phyloP scores from a whole-genome alignment of 2,113 vertebrate species.

The Pandion haliaetus region DNA sequence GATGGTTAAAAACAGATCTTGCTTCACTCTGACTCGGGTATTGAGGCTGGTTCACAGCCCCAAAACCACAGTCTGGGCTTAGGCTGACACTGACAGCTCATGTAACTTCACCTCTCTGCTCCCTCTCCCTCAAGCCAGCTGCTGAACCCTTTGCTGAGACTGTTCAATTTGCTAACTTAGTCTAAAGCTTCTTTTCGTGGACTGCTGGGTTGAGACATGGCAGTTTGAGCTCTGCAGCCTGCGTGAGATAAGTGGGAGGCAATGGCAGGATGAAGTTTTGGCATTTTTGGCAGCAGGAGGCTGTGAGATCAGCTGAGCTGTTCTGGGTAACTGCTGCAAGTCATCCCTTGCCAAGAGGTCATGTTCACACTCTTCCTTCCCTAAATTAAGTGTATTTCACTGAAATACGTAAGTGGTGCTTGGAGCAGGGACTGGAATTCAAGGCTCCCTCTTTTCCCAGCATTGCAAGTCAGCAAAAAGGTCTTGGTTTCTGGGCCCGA shows the following conservation, averaged over 20 bases:
- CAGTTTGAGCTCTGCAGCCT: not conserved
- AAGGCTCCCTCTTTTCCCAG: not conserved
- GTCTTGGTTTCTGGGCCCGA: not conserved
- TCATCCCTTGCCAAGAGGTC: not conserved
- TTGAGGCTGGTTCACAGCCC: not conserved
- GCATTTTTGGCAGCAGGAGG: not conserved
- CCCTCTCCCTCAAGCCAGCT: not conserved
- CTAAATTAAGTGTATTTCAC: not conserved
- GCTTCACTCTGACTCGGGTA: not conserved
- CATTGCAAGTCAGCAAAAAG: not conserved
- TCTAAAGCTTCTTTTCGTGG: not conserved
- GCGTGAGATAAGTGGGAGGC: accelerated
- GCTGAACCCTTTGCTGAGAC: not conserved
- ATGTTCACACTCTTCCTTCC: not conserved
- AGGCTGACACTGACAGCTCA: not conserved
- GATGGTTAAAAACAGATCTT: not conserved
- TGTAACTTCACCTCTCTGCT: not conserved
- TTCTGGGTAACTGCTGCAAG: not conserved
- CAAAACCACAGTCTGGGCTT: not conserved
- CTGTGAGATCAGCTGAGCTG: not conserved
- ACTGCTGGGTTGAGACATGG: not conserved
- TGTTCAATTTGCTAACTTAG: not conserved
- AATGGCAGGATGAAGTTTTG: not conserved
- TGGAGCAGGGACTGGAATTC: not conserved
- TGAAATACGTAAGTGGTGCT: not conserved